These are phyloP conservation scores for Myripristis jacobus DNA, from an alignment of 2,797 vertebrate genomes.

Conservation along the genomic window DNA sequence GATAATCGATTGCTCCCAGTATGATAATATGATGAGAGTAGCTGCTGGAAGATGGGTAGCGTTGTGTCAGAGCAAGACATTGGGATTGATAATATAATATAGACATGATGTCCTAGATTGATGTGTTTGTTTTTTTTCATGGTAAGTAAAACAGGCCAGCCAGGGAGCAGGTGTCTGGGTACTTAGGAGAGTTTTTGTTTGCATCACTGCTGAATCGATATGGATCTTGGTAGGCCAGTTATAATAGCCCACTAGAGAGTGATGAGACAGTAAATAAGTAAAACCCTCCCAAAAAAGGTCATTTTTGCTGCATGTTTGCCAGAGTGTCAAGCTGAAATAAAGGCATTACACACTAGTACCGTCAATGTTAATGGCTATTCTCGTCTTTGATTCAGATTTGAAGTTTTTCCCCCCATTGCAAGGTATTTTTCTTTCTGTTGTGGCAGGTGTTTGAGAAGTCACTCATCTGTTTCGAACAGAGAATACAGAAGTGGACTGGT, in stretches of 20 bases:
- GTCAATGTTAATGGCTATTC: background rate
- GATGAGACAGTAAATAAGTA: constrained; percentile 9
- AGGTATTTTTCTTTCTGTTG: constrained; percentile 1
- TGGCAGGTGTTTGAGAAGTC: constrained; percentile 24
- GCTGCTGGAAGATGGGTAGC: constrained; percentile 6
- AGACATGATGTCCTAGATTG: constrained; percentile 2
- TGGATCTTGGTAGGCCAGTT: background rate
- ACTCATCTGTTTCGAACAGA: constrained; percentile 9
- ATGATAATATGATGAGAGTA: background rate
- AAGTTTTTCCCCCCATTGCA: too few relatives aligned
- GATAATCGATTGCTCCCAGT: background rate
- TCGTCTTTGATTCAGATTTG: background rate
- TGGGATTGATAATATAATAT: background rate
- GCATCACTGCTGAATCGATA: background rate
- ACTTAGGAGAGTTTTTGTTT: constrained; percentile 23
- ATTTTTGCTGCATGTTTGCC: background rate
- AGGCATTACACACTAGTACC: background rate
- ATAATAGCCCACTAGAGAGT: constrained; percentile 15
- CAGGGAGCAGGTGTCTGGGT: constrained; percentile 24
- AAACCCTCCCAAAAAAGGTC: background rate
- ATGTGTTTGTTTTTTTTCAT: constrained; percentile 11
- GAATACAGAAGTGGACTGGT: constrained; percentile 17
- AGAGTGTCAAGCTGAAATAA: background rate
- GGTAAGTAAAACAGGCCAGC: background rate
- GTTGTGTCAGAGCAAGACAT: background rate